A percentile compares a stretch with the other conserved stretches of the same genome.
These are phyloP conservation scores for Oenanthe melanoleuca DNA, from an alignment of 2,113 vertebrate genomes.

Conservation along the genomic window DNA sequence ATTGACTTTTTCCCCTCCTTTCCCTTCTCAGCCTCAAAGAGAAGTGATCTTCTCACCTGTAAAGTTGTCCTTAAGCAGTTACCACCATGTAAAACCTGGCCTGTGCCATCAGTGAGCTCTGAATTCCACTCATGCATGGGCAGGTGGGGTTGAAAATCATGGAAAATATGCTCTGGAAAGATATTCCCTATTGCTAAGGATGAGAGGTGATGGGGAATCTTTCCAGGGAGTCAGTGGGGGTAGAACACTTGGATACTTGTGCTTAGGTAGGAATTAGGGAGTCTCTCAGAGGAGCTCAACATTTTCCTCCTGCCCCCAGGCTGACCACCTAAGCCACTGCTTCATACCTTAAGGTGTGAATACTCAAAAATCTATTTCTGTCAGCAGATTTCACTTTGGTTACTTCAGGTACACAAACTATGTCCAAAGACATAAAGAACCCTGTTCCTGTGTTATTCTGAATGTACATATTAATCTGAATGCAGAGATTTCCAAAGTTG, in stretches of 20 bases:
- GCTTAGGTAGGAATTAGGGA: neutral
- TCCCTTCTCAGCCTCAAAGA: neutral
- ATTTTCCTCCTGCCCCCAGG: neutral
- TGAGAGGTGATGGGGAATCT: neutral
- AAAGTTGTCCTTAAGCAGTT: neutral
- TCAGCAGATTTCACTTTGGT: neutral
- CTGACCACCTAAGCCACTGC: neutral
- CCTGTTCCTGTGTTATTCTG: neutral
- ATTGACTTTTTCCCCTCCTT: accelerated
- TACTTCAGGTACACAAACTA: neutral
- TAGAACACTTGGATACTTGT: neutral
- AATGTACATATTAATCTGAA: neutral
- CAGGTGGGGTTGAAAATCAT: neutral
- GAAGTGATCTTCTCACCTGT: neutral
- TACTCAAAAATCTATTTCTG: neutral
- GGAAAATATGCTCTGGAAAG: neutral
- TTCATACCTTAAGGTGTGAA: neutral
- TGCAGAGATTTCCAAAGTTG: neutral
- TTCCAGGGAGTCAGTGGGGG: neutral
- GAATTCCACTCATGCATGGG: neutral
- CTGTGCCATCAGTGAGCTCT: neutral
- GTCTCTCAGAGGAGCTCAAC: neutral
- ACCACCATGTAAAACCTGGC: neutral
- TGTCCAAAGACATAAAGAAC: neutral
- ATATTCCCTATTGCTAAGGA: neutral